Evolutionary conservation across 2,888 invertebrate genomes (phyloP).

Genomic region (Macrophya annulata): DNA sequence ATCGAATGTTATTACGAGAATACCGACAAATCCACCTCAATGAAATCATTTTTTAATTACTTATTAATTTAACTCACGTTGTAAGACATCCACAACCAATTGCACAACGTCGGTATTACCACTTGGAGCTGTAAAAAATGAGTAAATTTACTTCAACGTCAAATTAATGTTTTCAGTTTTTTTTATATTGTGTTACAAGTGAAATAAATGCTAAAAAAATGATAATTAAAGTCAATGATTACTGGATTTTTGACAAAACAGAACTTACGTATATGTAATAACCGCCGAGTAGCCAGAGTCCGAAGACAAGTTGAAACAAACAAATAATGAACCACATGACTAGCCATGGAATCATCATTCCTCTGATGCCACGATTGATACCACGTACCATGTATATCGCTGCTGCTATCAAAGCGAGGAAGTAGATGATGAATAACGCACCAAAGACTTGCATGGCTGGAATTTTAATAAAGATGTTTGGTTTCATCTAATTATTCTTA

Average conservation of each 20-base stretch:
- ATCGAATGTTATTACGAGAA: neutral
- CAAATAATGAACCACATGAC: conserved; percentile 86
- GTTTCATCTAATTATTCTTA: neutral
- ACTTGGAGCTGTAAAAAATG: conserved; percentile 86
- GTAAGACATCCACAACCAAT: conserved; percentile 92
- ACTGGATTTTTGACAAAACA: neutral
- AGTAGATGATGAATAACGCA: conserved; percentile 83
- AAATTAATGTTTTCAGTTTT: conserved; percentile 50
- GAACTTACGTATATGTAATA: conserved; percentile 94
- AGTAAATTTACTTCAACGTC: conserved; percentile 32
- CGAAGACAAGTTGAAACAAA: conserved; percentile 89
- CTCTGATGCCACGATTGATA: conserved; percentile 87
- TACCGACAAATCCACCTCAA: conserved; percentile 7
- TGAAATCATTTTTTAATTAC: conserved; percentile 44
- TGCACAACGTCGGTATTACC: conserved; percentile 88
- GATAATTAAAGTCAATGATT: neutral
- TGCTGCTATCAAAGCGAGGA: conserved; percentile 82
- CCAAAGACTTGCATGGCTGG: conserved; percentile 89
- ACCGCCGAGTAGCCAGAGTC: conserved; percentile 92
- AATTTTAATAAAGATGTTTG: conserved; percentile 22
- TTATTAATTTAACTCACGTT: conserved; percentile 85
- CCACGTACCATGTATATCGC: conserved; percentile 85
- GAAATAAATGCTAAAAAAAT: conserved; percentile 13
- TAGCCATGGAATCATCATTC: conserved; percentile 92
- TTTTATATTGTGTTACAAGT: conserved; percentile 31